Evolutionary conservation across 1,140 invertebrate genomes (phyloP), one percentile per base, ranked within the genome.

Genomic region (Parapsyche elsis): DNA sequence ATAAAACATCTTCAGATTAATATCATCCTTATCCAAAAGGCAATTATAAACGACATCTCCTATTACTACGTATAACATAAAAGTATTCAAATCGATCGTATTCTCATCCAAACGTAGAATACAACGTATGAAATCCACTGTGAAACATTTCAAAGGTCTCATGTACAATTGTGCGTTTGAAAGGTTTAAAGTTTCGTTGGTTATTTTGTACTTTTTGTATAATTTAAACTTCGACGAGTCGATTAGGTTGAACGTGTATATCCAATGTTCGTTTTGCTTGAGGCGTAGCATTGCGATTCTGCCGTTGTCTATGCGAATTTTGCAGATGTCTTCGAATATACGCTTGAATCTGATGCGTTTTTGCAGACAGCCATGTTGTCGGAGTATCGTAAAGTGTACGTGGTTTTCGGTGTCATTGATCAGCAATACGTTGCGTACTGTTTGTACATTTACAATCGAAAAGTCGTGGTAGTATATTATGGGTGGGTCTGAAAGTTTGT

Each of bases 211-310:
- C 12, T 45, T 73, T 73, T 73, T 73, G 16, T 10, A 5, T 9
- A 46, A 0, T 73, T 73, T 73, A 23, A 73, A 73, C n/a, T 73
- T 73, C 0, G 38, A 46, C 10, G 38, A 46, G 5, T 38, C 71
- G 0, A 73, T 73, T 1, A 73, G 44, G 24, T 49, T 73, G 16
- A 21, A 73, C 0, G 46, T n/a, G 16, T 73, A n/a, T 0, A 73
- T 1, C n/a, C 12, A 46, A 19, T 16, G 7, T 5, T 38, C 71
- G 12, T 49, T 24, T 7, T 46, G 30, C 16, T 49, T 46, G 12
- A 21, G 14, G 5, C 16, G 0, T 19, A 73, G 10, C 9, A n/a
- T 73, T 21, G 16, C 0, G 16, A 73, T 73, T 73, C 45, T 26
- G 26, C 16, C 38, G 16, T 73, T n/a, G 21, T 19, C 38, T 0